phyloP scores from a whole-genome alignment of 2,888 invertebrate species.

The Palloptera scutellata region DNA sequence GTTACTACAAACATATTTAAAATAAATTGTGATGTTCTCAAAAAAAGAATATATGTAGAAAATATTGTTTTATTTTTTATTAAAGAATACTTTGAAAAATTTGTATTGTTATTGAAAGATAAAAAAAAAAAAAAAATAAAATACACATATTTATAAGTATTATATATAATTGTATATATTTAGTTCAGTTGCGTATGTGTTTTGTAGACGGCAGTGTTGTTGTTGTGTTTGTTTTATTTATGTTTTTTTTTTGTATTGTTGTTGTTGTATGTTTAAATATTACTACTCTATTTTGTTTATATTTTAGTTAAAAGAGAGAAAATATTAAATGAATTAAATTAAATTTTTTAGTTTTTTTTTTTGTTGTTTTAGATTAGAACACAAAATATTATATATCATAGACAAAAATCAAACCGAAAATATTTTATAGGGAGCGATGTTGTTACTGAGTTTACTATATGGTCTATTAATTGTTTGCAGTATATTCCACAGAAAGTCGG shows the following conservation, averaged over 20 bases:
- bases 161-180: slow-evolving; percentile 5
- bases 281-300: not conserved
- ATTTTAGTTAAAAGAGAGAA: not conserved
- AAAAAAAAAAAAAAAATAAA: slow-evolving; percentile 5
- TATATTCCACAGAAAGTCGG: too few species aligned
- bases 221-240: slow-evolving; percentile 5
- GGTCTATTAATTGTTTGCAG: too few species aligned
- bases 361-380: slow-evolving; percentile 28
- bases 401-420: too few species aligned
- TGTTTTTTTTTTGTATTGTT: slow-evolving; percentile 9
- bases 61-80: not conserved
- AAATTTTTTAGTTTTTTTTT: slow-evolving; percentile 23
- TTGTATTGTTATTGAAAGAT: too few species aligned
- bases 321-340: slow-evolving; percentile 20
- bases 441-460: too few species aligned
- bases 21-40: slow-evolving; percentile 7
- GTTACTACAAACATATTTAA: too few species aligned
- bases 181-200: slow-evolving; percentile 18
- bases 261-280: slow-evolving; percentile 3
- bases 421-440: too few species aligned
- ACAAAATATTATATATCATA: slow-evolving; percentile 19
- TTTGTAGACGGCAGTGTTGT: slow-evolving; percentile 20
- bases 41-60: not conserved
- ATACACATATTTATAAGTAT: not conserved
- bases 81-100: too few species aligned